These are phyloP conservation scores for Acleris sparsana DNA, from an alignment of 2,888 invertebrate species.

Conservation along the genomic window DNA sequence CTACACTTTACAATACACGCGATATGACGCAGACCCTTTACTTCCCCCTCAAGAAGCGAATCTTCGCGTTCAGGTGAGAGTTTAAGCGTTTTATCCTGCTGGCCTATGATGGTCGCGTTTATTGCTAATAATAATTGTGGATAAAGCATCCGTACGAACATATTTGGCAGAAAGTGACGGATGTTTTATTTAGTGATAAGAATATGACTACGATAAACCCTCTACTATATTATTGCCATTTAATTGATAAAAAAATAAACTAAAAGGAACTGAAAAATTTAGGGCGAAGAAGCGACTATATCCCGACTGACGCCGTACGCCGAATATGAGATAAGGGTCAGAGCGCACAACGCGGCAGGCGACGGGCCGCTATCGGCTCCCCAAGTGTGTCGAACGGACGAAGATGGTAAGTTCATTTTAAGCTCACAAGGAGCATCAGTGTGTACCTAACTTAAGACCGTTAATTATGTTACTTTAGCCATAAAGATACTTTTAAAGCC, in stretches of 20 bases:
- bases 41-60: constrained; percentile 69
- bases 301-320: constrained; percentile 91
- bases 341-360: constrained; percentile 93
- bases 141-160: too few species aligned
- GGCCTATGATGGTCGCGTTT: too few species aligned
- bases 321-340: constrained; percentile 92
- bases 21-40: constrained; percentile 70
- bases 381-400: constrained; percentile 91
- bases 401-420: constrained; percentile 86
- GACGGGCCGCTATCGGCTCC: constrained; percentile 91
- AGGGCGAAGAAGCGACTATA: constrained; percentile 89
- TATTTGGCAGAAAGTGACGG: too few species aligned
- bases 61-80: constrained; percentile 69
- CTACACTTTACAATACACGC: constrained; percentile 75
- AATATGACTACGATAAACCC: background rate
- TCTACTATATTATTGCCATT: background rate
- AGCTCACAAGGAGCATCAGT: too few species aligned
- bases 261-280: constrained; percentile 6
- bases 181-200: too few species aligned
- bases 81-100: background rate
- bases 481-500: too few species aligned
- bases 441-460: too few species aligned
- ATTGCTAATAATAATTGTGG: too few species aligned
- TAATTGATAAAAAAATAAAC: background rate
- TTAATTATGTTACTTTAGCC: too few species aligned